phyloP scores from a whole-genome alignment of 2,797 vertebrate species.

The Catharus ustulatus region DNA sequence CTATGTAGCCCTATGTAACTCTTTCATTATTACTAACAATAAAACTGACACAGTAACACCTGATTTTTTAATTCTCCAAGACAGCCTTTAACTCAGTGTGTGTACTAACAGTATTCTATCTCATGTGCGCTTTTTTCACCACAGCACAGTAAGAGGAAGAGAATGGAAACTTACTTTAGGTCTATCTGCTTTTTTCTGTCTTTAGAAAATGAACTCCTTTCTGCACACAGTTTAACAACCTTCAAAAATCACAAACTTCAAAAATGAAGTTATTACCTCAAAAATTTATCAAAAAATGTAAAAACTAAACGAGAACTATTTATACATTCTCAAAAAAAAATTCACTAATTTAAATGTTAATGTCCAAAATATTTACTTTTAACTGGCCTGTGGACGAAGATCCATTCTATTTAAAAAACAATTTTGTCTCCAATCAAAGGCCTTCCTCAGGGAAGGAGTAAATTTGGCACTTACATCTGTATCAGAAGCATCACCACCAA shows the following conservation, averaged over 20 bases:
- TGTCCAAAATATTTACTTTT: neutral
- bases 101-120: neutral
- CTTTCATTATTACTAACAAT: neutral
- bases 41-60: neutral
- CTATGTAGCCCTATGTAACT: neutral
- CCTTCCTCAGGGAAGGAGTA: neutral
- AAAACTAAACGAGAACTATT: neutral
- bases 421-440: neutral
- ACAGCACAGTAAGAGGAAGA: neutral
- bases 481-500: constrained; percentile 83
- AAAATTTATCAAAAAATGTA: neutral
- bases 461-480: constrained; percentile 81
- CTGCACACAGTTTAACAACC: neutral
- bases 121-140: neutral
- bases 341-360: neutral
- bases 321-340: neutral
- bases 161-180: neutral
- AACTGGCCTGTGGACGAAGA: neutral
- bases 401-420: neutral
- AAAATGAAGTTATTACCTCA: neutral
- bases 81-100: neutral
- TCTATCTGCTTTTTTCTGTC: neutral
- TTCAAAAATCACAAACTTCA: neutral
- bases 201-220: neutral
- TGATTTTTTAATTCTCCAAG: neutral